Evolutionary conservation across 2,888 invertebrate species (phyloP), one percentile per base, ranked within the genome.

Genomic region (Andrena bicolor): DNA sequence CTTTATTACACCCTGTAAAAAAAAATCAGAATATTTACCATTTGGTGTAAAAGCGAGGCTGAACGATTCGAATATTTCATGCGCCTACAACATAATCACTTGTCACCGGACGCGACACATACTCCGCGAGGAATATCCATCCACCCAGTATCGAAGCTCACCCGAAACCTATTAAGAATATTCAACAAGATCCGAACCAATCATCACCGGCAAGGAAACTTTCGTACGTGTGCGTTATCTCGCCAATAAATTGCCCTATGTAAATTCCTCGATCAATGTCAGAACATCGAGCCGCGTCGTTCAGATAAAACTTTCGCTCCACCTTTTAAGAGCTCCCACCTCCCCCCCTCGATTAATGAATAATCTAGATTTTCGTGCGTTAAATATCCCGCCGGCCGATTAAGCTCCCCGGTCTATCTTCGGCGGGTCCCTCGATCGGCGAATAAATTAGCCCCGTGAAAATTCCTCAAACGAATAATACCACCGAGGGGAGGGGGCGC

Each of bases 341-440:
- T 41, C 1, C n/a, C 13, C 58, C 41, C 56, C 35, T 20, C 69
- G 69, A 70, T 70, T 70, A 70, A 70, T 70, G 56, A 70, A 70
- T 41, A 58, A 70, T 70, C 58, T 70, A 35, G 56, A 58, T 58
- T 58, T 70, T 41, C 41, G 69, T 70, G 26, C 26, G 58, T 58
- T 41, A 58, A 41, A 58, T 58, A 41, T 41, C 26, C 10, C 6
- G 3, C 69, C 41, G n/a, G 35, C 41, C 69, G 58, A 70, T 70
- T 56, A 70, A 41, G 35, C 56, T 41, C 7, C 41, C n/a, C 41
- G 53, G 32, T 32, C 41, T 70, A 41, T 35, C 35, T n/a, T 41
- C 56, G 16, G 10, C n/a, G 5, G 6, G 26, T 51, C 32, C 51
- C 20, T 20, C 2, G 5, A n/a, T 10, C 51, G 41, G 16, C 4